These are phyloP conservation scores for Lutra lutra DNA, from an alignment of 2,797 vertebrate species.

Conservation along the genomic window DNA sequence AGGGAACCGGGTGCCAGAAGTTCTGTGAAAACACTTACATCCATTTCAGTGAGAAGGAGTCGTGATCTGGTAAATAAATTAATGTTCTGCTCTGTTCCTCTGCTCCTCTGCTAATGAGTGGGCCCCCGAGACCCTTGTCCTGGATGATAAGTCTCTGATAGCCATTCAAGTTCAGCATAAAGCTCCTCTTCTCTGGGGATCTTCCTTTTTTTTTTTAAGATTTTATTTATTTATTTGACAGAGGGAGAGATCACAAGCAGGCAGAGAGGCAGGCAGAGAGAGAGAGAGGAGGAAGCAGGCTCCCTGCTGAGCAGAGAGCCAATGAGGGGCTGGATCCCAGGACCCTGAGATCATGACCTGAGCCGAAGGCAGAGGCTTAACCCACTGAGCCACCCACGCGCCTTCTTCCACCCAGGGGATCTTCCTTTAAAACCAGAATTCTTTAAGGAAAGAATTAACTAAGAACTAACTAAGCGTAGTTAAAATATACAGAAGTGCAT, in stretches of 20 bases:
- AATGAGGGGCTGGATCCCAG: no score
- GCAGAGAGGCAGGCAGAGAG: no score
- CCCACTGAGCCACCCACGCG: no score
- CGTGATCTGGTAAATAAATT: constrained; percentile 35
- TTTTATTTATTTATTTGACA: neutral
- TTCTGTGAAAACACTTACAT: constrained; percentile 53
- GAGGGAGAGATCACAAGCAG: no score
- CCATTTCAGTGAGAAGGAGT: neutral
- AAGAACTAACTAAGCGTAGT: neutral
- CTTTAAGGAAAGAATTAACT: neutral
- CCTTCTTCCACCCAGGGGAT: no score
- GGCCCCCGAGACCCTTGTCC: neutral
- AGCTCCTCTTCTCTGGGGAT: constrained; percentile 3
- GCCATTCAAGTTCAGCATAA: neutral
- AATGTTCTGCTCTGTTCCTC: neutral
- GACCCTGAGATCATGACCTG: no score
- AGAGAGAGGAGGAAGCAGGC: no score
- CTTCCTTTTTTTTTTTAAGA: neutral
- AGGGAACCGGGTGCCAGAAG: constrained; percentile 59
- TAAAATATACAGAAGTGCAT: neutral
- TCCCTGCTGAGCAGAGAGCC: no score
- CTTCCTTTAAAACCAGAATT: neutral
- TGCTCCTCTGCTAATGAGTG: neutral
- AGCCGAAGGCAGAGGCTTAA: no score
- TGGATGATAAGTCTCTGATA: neutral